Base-by-base conservation (phyloP, 1,140 invertebrate species). In the Anoplophora glabripennis region DNA sequence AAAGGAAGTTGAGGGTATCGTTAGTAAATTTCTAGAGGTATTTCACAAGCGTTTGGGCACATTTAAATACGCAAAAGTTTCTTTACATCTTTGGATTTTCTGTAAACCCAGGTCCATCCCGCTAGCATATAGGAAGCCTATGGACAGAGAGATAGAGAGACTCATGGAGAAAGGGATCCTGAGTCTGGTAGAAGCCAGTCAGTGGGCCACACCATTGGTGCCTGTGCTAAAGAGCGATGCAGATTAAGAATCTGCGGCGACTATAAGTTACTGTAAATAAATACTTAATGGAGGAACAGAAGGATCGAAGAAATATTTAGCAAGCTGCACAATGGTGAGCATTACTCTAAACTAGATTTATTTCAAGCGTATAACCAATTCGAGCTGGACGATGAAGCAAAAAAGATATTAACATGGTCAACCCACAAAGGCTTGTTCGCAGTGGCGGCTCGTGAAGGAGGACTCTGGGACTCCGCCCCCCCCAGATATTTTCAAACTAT, bases 191-290 rank as follows among this genome's bases (percentile, higher is more conserved):
- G 58, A 70, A 46, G 64, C 65, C 62, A 56, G 59, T 44, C 36
- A 65, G 45, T 68, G 70, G 66, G 64, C 71, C 53, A 64, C 64
- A 59, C 68, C 73, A 53, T 65, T 79, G 2, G 76, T 80, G 3
- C 59, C 76, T 1, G 77, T 81, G 1, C 65, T 70, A 47, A 83
- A 81, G 62, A 67, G 69, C 47, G 63, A 77, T 61, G 71, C 68
- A 9, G 57, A 51, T 60, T 70, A 14, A 55, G 79, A 15, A 69
- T 81, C 46, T 80, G 79, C 67, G 56, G 56, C 12, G 49, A 58
- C 64, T 80, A 72, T 57, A 70, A 73, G 47, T 66, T 49, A 72
- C 73, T 4, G 63, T 75, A 8, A 74, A 76, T 62, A 28, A 28
- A 28, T 65, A 58, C 47, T 48, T 58, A 52, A 40, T 41, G 7